phyloP scores from a whole-genome alignment of 2,888 invertebrate genomes.

The Graphium colonna region DNA sequence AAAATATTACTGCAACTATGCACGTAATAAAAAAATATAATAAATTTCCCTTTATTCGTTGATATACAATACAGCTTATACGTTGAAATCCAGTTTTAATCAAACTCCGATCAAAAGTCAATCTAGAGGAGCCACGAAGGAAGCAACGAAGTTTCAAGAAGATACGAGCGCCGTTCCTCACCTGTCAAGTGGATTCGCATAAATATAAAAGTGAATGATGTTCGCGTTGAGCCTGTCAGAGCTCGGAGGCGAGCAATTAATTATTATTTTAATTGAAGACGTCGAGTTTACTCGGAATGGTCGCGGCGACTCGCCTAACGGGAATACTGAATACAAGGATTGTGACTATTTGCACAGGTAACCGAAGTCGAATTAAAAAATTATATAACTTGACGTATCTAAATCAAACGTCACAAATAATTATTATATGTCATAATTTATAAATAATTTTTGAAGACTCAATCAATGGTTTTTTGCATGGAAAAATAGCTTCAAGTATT shows the following conservation, averaged over 20 bases:
- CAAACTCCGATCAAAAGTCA: not conserved
- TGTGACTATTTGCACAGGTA: conserved; percentile 34
- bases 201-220: conserved; percentile 75
- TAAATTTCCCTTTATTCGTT: no score
- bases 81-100: not conserved
- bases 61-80: no score
- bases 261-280: conserved; percentile 71
- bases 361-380: no score
- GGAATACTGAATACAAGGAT: conserved; percentile 27
- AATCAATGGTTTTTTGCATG: no score
- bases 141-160: conserved; percentile 47
- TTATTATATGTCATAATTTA: no score
- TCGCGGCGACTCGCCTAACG: conserved; percentile 34
- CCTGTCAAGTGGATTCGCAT: conserved; percentile 68
- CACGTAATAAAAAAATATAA: no score
- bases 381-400: no score
- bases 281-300: conserved; percentile 55
- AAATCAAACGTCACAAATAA: no score
- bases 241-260: conserved; percentile 66
- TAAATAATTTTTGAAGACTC: no score
- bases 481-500: no score
- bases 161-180: conserved; percentile 56
- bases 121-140: conserved; percentile 2
- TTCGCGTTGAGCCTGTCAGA: conserved; percentile 62
- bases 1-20: no score